Base-by-base conservation (phyloP, 2,113 vertebrate species). In the Phalacrocorax pelagicus region DNA sequence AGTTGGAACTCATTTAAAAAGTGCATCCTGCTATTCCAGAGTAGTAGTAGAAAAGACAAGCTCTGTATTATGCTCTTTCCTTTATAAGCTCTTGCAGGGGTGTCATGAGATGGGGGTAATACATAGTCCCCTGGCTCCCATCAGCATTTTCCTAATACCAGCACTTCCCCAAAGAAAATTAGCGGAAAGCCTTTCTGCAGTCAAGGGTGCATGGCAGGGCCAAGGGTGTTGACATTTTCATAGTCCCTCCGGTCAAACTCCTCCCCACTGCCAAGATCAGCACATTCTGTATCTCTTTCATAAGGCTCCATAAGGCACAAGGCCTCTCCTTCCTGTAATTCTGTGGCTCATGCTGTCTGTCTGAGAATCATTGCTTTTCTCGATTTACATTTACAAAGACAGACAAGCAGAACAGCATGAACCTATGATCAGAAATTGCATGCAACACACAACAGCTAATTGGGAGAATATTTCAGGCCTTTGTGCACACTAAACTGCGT, bases 161-260 rank as follows among this genome's bases (percentile, higher is more conserved):
- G 34, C 22, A 71, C 12, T 4, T 73, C 55, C 10, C 2, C 2
- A 52, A 49, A 62, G 11, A 91, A 79, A 79, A 74, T 42, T 16
- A 85, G 36, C 57, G 12, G 36, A 71, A 91, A 32, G 54, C 12
- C 27, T 59, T 51, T 40, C 47, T 67, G 72, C 34, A 54, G 38
- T 32, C 11, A 75, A 74, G 6, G 10, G 6, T 21, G 57, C 9
- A 12, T 1, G 4, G 8, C n/a, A 80, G 23, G 15, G 18, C 3
- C 14, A 82, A 79, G 12, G 1, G 1, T 6, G 19, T 40, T 0
- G 0, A 59, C 15, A 46, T 9, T 59, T 65, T 38, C 9, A 2
- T 74, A 18, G 32, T 71, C 27, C 7, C 16, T 90, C 9, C 0
- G 0, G 24, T 40, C 17, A 79, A 32, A 57, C 32, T 3, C 2